Percentiles rank a stretch among this genome's conserved stretches.
Evolutionary conservation across 2,888 invertebrate genomes (phyloP).

Genomic region (Drosophila barbarae): DNA sequence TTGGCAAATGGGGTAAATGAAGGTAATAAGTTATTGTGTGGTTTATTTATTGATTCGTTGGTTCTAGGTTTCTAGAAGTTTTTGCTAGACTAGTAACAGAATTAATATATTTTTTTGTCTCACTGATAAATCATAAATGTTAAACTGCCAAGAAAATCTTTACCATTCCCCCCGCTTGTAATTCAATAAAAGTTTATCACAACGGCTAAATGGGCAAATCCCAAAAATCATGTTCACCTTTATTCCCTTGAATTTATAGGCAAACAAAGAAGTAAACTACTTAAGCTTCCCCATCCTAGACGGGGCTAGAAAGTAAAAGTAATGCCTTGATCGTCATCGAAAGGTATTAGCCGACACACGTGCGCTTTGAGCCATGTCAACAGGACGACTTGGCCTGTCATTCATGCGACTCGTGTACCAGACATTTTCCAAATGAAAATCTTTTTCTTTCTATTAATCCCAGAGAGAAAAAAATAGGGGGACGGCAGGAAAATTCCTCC

Average conservation of each 20-base stretch:
- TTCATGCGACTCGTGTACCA: slow-evolving; percentile 76
- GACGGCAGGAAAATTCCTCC: slow-evolving; percentile 29
- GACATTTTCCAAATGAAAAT: slow-evolving; percentile 74
- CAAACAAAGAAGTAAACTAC: slow-evolving; percentile 38
- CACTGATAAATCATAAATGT: not conserved
- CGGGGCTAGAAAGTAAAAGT: slow-evolving; percentile 61
- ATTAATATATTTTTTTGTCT: not conserved
- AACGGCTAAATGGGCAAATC: slow-evolving; percentile 15
- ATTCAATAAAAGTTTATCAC: slow-evolving; percentile 43
- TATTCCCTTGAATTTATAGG: slow-evolving; percentile 23
- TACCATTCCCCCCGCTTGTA: not conserved
- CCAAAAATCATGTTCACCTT: slow-evolving; percentile 19
- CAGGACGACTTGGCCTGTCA: slow-evolving; percentile 57
- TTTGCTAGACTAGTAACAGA: no score
- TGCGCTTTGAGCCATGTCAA: slow-evolving; percentile 27
- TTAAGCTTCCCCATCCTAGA: slow-evolving; percentile 22
- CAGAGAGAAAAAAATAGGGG: not conserved
- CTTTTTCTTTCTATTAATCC: slow-evolving; percentile 71
- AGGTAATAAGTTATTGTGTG: slow-evolving; percentile 26
- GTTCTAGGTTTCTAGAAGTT: no score
- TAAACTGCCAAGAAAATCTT: not conserved
- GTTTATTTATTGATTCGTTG: slow-evolving; percentile 22
- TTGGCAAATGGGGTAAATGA: slow-evolving; percentile 7
- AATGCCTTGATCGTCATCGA: slow-evolving; percentile 59
- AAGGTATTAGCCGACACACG: slow-evolving; percentile 61